These are phyloP conservation scores for Drosophila quinaria DNA, from an alignment of 2,888 invertebrate species.

Conservation along the genomic window DNA sequence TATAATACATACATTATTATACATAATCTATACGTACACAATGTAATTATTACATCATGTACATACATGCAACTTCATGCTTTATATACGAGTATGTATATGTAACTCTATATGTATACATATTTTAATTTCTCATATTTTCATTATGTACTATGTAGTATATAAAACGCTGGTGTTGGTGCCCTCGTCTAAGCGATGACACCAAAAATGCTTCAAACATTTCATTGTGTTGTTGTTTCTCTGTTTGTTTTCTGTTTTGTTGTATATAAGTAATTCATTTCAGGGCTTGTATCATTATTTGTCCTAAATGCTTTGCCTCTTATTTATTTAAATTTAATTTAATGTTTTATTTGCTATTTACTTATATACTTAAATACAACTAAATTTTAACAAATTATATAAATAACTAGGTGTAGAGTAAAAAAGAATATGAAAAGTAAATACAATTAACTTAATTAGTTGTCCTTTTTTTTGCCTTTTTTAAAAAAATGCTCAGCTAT, in stretches of 20 bases:
- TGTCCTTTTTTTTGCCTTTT: slow-evolving; percentile 42
- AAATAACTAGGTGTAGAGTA: slow-evolving; percentile 73
- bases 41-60: slow-evolving; percentile 75
- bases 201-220: slow-evolving; percentile 81
- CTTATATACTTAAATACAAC: slow-evolving; percentile 53
- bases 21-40: slow-evolving; percentile 56
- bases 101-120: slow-evolving; percentile 50
- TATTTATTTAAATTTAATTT: slow-evolving; percentile 28
- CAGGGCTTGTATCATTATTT: slow-evolving; percentile 65
- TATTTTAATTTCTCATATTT: slow-evolving; percentile 25
- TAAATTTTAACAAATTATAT: slow-evolving; percentile 65
- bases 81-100: slow-evolving; percentile 51
- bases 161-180: slow-evolving; percentile 78
- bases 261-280: slow-evolving; percentile 34
- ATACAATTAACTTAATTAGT: slow-evolving; percentile 47
- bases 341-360: slow-evolving; percentile 21
- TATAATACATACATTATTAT: slow-evolving; percentile 70
- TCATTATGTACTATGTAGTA: slow-evolving; percentile 4
- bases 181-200: slow-evolving; percentile 64
- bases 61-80: slow-evolving; percentile 54
- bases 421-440: slow-evolving; percentile 77
- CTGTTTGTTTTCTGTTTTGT: slow-evolving; percentile 20
- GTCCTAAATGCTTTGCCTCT: slow-evolving; percentile 76
- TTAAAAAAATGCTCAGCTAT: slow-evolving; percentile 60
- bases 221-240: slow-evolving; percentile 63